Evolutionary conservation across 1,140 invertebrate genomes (phyloP).

Genomic region (Eumeta japonica): DNA sequence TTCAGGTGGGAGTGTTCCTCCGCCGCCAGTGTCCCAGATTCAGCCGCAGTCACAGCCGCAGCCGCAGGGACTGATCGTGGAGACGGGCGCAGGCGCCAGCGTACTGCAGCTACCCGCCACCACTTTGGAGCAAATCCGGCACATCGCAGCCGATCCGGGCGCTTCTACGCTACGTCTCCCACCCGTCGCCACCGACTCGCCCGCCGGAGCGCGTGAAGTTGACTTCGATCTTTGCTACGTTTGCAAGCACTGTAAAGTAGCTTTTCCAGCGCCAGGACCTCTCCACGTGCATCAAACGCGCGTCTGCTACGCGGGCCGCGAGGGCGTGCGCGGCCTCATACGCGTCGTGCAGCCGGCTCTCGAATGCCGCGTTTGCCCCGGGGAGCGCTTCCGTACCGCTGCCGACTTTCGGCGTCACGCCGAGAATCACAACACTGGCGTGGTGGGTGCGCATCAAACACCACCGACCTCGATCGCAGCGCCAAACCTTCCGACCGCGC

Average conservation of each 20-base stretch:
- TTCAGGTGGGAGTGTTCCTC: slow-evolving; percentile 36
- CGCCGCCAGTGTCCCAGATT: slow-evolving; percentile 11
- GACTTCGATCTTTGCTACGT: slow-evolving; percentile 81
- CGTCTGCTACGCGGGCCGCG: slow-evolving; percentile 63
- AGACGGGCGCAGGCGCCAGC: slow-evolving; percentile 59
- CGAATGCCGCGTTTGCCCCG: slow-evolving; percentile 70
- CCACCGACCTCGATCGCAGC: slow-evolving; percentile 40
- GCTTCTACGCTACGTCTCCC: slow-evolving; percentile 65
- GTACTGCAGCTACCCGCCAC: slow-evolving; percentile 65
- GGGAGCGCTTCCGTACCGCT: slow-evolving; percentile 61
- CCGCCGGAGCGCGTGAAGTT: slow-evolving; percentile 55
- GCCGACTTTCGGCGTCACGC: slow-evolving; percentile 69
- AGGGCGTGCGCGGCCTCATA: slow-evolving; percentile 64
- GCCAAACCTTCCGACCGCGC: slow-evolving; percentile 18
- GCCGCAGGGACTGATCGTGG: slow-evolving; percentile 51
- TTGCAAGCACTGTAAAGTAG: slow-evolving; percentile 82
- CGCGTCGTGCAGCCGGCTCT: slow-evolving; percentile 68
- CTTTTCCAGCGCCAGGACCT: slow-evolving; percentile 73
- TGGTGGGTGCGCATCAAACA: slow-evolving; percentile 60
- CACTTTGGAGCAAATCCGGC: slow-evolving; percentile 66
- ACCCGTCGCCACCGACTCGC: slow-evolving; percentile 48
- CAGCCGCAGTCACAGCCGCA: slow-evolving; percentile 27
- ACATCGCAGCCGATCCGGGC: slow-evolving; percentile 65
- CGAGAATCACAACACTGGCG: too few species aligned
- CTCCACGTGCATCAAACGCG: slow-evolving; percentile 71